Conservation (phyloP, 2,113 vertebrate species). For the Cyphomyrus plagiostoma region DNA sequence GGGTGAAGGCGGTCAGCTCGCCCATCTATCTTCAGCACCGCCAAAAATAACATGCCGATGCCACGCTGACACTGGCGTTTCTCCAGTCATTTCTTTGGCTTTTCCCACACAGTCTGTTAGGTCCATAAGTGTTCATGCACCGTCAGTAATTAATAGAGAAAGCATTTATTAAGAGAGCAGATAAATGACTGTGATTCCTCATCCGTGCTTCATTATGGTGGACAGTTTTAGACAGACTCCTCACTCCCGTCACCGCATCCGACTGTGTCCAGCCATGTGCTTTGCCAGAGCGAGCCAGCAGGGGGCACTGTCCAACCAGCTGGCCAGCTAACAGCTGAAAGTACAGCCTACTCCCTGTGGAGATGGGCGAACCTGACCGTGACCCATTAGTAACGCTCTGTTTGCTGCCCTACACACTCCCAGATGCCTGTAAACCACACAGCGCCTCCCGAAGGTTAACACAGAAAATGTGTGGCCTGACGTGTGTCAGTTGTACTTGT, state of each 20-base stretch:
- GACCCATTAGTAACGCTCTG: background rate
- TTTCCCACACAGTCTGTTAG: background rate
- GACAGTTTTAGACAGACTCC: background rate
- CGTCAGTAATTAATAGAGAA: background rate
- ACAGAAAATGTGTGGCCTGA: background rate
- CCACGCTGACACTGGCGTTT: background rate
- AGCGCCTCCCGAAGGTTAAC: background rate
- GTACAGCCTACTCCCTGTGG: background rate
- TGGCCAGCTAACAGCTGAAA: background rate
- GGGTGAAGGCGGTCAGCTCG: background rate
- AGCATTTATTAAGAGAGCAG: background rate
- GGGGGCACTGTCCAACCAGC: background rate
- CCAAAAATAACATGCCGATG: background rate
- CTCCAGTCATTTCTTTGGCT: background rate
- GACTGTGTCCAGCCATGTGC: background rate
- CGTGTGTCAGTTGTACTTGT: background rate
- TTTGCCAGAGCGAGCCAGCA: background rate
- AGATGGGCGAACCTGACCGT: background rate
- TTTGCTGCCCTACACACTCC: background rate
- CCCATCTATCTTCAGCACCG: background rate
- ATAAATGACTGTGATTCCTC: background rate
- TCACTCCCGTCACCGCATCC: background rate
- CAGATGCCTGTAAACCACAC: background rate
- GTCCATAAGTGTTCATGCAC: background rate
- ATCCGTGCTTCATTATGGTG: background rate